phyloP scores from a whole-genome alignment of 2,113 vertebrate species.

The Hoplias malabaricus region DNA sequence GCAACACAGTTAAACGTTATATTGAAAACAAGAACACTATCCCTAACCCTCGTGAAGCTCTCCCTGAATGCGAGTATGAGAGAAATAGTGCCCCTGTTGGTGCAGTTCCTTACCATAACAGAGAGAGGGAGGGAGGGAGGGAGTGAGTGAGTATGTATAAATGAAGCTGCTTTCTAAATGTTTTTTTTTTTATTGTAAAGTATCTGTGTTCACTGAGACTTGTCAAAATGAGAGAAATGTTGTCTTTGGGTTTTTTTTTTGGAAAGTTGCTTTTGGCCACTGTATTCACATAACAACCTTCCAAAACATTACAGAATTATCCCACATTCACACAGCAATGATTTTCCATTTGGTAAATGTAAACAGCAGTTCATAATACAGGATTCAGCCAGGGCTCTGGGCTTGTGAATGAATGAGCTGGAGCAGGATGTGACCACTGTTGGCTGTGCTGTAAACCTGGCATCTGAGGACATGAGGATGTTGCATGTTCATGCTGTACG shows the following conservation, averaged over 20 bases:
- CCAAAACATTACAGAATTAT: neutral
- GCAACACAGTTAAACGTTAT: too few relatives aligned
- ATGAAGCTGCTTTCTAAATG: too few relatives aligned
- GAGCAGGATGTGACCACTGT: neutral
- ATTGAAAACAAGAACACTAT: too few relatives aligned
- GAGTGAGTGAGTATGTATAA: too few relatives aligned
- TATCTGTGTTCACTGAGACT: neutral
- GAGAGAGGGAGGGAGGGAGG: too few relatives aligned
- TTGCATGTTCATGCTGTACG: neutral
- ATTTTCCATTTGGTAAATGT: slow-evolving; percentile 32
- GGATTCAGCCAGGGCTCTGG: neutral
- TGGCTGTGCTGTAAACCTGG: neutral
- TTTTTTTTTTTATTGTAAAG: slow-evolving; percentile 11
- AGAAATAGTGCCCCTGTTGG: too few relatives aligned
- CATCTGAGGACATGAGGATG: neutral
- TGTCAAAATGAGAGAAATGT: neutral
- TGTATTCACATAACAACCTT: neutral
- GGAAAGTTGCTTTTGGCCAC: neutral
- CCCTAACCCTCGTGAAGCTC: too few relatives aligned
- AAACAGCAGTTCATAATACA: slow-evolving; percentile 29
- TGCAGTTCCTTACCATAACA: too few relatives aligned
- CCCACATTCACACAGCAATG: neutral
- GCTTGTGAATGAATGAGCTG: neutral
- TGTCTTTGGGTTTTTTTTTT: neutral
- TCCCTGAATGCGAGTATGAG: too few relatives aligned